Percentiles rank a stretch among this genome's conserved stretches.
Conservation (phyloP, 2,888 invertebrate species). For the Hofmannophila pseudospretella region DNA sequence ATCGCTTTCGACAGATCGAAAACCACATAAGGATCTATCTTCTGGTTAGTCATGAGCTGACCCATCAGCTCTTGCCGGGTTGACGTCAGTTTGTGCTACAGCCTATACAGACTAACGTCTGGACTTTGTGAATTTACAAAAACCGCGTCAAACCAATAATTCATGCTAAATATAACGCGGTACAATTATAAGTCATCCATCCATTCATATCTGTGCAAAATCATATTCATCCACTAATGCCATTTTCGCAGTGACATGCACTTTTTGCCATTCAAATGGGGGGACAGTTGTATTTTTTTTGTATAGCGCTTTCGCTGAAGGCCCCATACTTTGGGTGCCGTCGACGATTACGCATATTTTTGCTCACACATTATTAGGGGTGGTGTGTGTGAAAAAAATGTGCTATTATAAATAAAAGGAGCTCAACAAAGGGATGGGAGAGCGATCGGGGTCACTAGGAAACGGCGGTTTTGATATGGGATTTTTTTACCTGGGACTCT, state of each 20-base stretch:
- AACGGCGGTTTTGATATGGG: constrained; percentile 76
- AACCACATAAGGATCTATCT: no score
- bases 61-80: no score
- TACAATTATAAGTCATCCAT: constrained; percentile 75
- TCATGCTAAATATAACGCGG: constrained; percentile 73
- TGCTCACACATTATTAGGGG: constrained; percentile 73
- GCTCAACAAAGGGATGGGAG: constrained; percentile 72
- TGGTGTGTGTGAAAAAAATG: constrained; percentile 75
- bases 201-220: constrained; percentile 68
- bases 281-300: constrained; percentile 68
- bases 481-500: constrained; percentile 71
- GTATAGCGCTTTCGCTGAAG: constrained; percentile 42
- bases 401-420: constrained; percentile 76
- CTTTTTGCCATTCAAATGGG: constrained; percentile 77
- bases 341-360: constrained; percentile 73
- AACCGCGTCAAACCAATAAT: constrained; percentile 72
- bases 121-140: constrained; percentile 28
- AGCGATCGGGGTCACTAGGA: constrained; percentile 78
- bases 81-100: no score
- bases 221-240: constrained; percentile 74
- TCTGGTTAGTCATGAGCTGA: no score
- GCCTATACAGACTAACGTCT: no score
- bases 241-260: constrained; percentile 74
- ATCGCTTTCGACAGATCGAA: no score
- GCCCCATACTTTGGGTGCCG: constrained; percentile 31